Evolutionary conservation across 2,888 invertebrate species (phyloP).

Genomic region (Agapostemon virescens): DNA sequence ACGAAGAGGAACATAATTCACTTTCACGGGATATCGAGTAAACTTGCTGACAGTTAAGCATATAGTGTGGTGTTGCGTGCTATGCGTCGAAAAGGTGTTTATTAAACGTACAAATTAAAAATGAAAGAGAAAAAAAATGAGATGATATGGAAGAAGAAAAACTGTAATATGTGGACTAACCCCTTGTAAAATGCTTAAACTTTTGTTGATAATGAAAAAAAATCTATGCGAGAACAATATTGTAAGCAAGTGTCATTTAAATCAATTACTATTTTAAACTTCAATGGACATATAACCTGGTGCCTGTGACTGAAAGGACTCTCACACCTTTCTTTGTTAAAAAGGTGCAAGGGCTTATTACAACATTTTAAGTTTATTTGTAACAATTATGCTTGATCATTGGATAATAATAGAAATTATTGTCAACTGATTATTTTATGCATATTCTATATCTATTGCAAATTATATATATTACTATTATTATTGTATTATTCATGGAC

Average conservation of each 20-base stretch:
- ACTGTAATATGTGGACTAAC: constrained; percentile 76
- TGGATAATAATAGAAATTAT: constrained; percentile 73
- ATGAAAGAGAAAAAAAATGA: constrained; percentile 53
- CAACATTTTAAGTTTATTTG: constrained; percentile 70
- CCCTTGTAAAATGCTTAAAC: constrained; percentile 77
- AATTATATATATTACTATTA: constrained; percentile 64
- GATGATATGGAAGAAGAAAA: constrained; percentile 62
- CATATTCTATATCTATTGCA: constrained; percentile 69
- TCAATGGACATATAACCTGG: constrained; percentile 76
- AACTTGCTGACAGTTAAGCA: constrained; percentile 68
- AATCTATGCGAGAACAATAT: constrained; percentile 77
- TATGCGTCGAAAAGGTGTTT: constrained; percentile 76
- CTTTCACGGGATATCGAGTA: constrained; percentile 68
- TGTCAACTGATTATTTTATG: constrained; percentile 71
- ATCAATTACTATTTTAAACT: constrained; percentile 75
- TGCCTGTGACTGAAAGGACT: constrained; percentile 72
- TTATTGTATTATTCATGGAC: constrained; percentile 68
- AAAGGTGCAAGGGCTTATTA: constrained; percentile 71
- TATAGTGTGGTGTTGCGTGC: constrained; percentile 74
- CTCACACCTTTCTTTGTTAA: constrained; percentile 66
- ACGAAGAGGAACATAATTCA: constrained; percentile 67
- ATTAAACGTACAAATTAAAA: constrained; percentile 76
- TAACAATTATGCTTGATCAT: constrained; percentile 70
- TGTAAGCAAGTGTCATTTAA: constrained; percentile 76
- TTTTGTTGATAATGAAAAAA: constrained; percentile 78